Evolutionary conservation across 35 echinoderm and acorn worm species (phyloP), one percentile per base, ranked within the genome.

Genomic region (Ophiothrix spiculata): DNA sequence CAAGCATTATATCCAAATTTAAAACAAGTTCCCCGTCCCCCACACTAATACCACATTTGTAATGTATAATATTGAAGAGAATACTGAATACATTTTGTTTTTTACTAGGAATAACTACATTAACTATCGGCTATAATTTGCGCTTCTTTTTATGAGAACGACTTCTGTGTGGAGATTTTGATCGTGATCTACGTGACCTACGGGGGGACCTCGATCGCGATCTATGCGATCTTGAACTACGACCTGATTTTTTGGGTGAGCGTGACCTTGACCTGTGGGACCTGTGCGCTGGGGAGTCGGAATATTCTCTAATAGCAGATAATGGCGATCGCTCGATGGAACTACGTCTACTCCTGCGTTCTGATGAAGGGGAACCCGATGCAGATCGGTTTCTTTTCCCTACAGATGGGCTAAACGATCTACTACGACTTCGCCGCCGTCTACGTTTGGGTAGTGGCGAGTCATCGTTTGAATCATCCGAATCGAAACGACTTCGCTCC

Each of bases 191-290:
- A 4, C 83, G 63, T 1, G 81, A 83, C 13, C 74, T 40, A 1
- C 81, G 45, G 1, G 91, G 91, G 39, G 94, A 92, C 31, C 90
- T 83, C 0, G 90, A 92, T 31, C 90, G 82, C 6, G 94, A 97
- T 75, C 90, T 87, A 21, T 75, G 84, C 1, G 88, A 90, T 63
- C 90, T 39, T 13, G 90, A 84, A 25, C 79, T 29, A 28, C 80
- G 83, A 16, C 80, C 75, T 10, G 79, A 82, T n/a, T 86, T 64
- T 45, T 90, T 93, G 34, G 90, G 94, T 40, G 90, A 92, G n/a
- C 88, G 79, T 0, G 89, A 95, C 46, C 93, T 56, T 6, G 91
- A 91, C 69, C 77, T 88, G 42, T 87, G 79, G 16, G 81, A 81
- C 36, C 86, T 74, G 29, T 87, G 83, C 31, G 89, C 46, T 4